Evolutionary conservation across 2,113 vertebrate genomes (phyloP).

Genomic region (Notiomystis cincta): DNA sequence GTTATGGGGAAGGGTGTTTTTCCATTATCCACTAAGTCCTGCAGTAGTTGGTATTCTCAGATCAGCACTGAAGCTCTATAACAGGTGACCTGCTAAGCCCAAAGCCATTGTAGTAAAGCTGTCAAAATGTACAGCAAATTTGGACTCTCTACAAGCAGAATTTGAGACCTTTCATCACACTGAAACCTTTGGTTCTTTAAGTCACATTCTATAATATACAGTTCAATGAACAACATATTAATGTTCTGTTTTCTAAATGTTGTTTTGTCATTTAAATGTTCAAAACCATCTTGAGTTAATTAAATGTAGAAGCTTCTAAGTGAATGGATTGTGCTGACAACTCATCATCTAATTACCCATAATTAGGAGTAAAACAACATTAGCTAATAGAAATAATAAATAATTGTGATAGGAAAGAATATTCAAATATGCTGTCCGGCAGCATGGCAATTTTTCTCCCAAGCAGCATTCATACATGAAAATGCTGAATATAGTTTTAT

Average conservation of each 20-base stretch:
- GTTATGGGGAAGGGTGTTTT: background rate
- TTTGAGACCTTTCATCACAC: constrained; percentile 33
- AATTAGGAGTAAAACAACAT: constrained; percentile 57
- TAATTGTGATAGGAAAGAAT: constrained; percentile 49
- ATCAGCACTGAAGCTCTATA: background rate
- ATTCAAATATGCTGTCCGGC: constrained; percentile 30
- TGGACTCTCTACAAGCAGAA: background rate
- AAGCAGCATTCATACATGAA: background rate
- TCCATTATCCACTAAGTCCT: background rate
- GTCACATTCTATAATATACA: constrained; percentile 50
- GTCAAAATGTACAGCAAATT: constrained; percentile 16
- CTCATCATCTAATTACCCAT: constrained; percentile 62
- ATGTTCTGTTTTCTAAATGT: constrained; percentile 59
- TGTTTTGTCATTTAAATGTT: constrained; percentile 68
- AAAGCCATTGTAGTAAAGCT: background rate
- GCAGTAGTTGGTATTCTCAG: background rate
- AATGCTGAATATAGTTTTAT: background rate
- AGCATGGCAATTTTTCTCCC: constrained; percentile 15
- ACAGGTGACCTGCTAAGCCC: background rate
- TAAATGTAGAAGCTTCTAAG: constrained; percentile 61
- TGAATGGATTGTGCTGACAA: constrained; percentile 47
- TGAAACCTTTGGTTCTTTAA: constrained; percentile 56
- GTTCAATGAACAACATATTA: constrained; percentile 60
- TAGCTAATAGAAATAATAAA: constrained; percentile 64
- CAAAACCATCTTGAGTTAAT: constrained; percentile 66